phyloP scores from a whole-genome alignment of 2,888 invertebrate genomes.

The Andrena haemorrhoa region DNA sequence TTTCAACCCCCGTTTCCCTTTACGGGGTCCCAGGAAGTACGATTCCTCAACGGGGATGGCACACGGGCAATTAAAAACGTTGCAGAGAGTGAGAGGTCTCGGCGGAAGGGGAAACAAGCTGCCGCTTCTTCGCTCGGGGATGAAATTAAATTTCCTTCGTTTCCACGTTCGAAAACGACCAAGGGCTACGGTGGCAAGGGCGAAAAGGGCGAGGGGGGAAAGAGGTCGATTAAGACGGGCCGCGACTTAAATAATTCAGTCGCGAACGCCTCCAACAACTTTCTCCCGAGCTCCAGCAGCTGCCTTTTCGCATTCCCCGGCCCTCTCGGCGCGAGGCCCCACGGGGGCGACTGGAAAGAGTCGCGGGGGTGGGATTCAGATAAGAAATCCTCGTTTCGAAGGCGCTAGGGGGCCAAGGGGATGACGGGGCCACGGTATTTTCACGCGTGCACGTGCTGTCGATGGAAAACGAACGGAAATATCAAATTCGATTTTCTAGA shows the following conservation, averaged over 20 bases:
- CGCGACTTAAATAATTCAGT: constrained; percentile 80
- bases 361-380: constrained; percentile 50
- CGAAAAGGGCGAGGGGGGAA: constrained; percentile 16
- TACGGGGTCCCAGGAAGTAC: constrained; percentile 7
- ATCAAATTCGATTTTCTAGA: constrained; percentile 75
- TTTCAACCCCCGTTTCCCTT: constrained; percentile 32
- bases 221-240: constrained; percentile 63
- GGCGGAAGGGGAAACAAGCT: constrained; percentile 33
- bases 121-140: constrained; percentile 34
- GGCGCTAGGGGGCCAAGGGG: not conserved
- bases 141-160: constrained; percentile 71
- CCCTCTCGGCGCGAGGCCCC: constrained; percentile 37
- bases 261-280: constrained; percentile 70
- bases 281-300: constrained; percentile 59
- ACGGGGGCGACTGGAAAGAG: constrained; percentile 21
- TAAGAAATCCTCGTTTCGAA: constrained; percentile 67
- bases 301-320: constrained; percentile 67
- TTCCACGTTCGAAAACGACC: constrained; percentile 39
- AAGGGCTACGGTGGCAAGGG: constrained; percentile 11
- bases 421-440: constrained; percentile 51
- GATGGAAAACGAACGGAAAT: constrained; percentile 73
- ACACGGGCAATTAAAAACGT: constrained; percentile 67
- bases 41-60: not conserved
- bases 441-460: constrained; percentile 69
- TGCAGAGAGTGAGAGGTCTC: constrained; percentile 16